Percentiles rank a stretch among this genome's conserved stretches.
These are phyloP conservation scores for Sphenodon punctatus DNA, from an alignment of 2,797 vertebrate species.

Conservation along the genomic window DNA sequence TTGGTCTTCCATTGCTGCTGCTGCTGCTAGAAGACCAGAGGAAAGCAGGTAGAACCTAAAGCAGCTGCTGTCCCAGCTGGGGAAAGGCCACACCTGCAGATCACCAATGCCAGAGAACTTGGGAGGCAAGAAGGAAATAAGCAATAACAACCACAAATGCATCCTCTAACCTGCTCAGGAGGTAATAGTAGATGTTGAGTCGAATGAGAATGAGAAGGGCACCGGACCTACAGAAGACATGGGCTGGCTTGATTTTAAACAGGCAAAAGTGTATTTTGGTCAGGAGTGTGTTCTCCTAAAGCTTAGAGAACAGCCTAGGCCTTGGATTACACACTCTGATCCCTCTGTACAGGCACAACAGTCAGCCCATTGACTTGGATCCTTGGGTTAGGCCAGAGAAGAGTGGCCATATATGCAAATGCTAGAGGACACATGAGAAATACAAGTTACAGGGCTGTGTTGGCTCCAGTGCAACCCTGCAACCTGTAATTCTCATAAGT, in stretches of 20 bases:
- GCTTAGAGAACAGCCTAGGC: not conserved
- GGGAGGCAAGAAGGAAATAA: not conserved
- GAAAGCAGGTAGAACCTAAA: not conserved
- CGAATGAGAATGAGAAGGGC: not conserved
- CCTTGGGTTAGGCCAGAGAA: too few species aligned
- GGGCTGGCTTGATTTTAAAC: not conserved
- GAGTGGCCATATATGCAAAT: too few species aligned
- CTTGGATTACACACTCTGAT: too few species aligned
- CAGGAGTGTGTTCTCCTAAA: not conserved
- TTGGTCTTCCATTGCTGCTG: not conserved
- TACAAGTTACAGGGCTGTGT: too few species aligned
- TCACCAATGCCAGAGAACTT: rapidly evolving
- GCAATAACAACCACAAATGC: not conserved
- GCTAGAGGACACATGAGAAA: too few species aligned
- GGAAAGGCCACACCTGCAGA: not conserved
- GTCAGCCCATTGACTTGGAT: too few species aligned
- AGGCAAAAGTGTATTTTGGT: not conserved
- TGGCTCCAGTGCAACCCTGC: too few species aligned
- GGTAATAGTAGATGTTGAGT: not conserved
- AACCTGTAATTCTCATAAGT: too few species aligned
- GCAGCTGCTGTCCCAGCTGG: rapidly evolving
- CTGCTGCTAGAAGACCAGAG: not conserved
- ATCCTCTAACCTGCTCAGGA: not conserved
- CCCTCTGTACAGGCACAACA: too few species aligned
- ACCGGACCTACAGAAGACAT: not conserved